Evolutionary conservation across 1,140 invertebrate genomes (phyloP), one percentile per base, ranked within the genome.

Genomic region (Pachyrhynchus sulphureomaculatus): DNA sequence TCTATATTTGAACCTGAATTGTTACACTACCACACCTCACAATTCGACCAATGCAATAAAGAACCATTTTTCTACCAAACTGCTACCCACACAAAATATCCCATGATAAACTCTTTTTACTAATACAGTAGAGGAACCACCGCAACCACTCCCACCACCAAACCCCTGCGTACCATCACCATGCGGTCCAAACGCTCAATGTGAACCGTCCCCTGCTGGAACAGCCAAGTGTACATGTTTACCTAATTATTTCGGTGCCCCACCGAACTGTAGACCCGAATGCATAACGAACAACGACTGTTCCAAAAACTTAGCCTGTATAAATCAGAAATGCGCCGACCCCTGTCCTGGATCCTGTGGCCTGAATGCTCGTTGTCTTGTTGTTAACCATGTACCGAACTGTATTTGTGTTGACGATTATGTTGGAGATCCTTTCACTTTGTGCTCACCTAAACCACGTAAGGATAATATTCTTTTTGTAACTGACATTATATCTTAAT

Each of bases 331-430:
- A 64, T 89, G 88, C 71, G 75, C 79, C 52, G 84, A 91, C 74
- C 89, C 90, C 0, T 93, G 90, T 69, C 79, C 84, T 1, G 88
- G 89, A 44, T 82, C 87, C 5, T 93, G 91, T 71, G 89, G 90
- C 9, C 70, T 73, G 44, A 84, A 86, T 70, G 85, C 89, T 1
- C 74, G 85, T 24, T 93, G 91, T 74, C 78, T 84, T 54, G 86
- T 91, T 29, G 76, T 89, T 0, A 88, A 86, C 71, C 90, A 93
- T 73, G 81, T 86, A 20, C 85, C 90, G 18, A 83, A 85, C 63
- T 93, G 90, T 73, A 78, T 79, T 29, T 92, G 89, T 74, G 74
- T 81, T 61, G 63, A 76, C 18, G 84, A 84, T 29, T 90, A 83
- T 67, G 82, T 81, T 52, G 90, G 90, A 32, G 81, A 92, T 78